phyloP scores from a whole-genome alignment of 2,888 invertebrate species.

The Drosophila glabriapex region DNA sequence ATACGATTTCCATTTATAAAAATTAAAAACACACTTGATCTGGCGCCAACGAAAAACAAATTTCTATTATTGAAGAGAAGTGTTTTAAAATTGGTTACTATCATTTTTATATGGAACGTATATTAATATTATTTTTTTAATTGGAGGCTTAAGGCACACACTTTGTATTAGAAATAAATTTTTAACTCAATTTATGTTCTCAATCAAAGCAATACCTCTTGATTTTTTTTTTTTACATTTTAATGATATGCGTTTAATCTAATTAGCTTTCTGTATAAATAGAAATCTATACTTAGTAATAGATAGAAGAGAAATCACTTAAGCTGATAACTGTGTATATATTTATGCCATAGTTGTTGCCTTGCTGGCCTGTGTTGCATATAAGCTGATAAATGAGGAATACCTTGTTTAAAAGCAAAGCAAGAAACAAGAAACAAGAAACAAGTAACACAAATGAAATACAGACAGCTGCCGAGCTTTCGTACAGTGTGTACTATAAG shows the following conservation, averaged over 20 bases:
- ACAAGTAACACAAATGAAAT: slow-evolving; percentile 11
- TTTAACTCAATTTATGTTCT: not conserved
- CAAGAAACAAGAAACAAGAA: slow-evolving; percentile 6
- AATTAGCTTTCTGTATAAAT: not conserved
- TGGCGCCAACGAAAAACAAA: not conserved
- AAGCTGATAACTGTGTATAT: not conserved
- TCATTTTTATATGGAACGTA: not conserved
- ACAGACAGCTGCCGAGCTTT: slow-evolving; percentile 20
- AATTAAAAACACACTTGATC: not conserved
- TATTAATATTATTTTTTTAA: not conserved
- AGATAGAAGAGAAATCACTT: not conserved
- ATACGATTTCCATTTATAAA: not conserved
- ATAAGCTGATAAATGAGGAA: not conserved
- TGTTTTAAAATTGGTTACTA: not conserved
- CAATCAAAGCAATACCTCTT: not conserved
- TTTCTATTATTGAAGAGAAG: not conserved
- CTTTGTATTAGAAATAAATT: not conserved
- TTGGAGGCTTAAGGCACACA: not conserved
- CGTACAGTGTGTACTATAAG: slow-evolving; percentile 8
- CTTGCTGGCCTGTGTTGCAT: not conserved
- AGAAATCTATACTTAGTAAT: not conserved
- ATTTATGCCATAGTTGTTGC: not conserved
- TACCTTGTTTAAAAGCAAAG: not conserved
- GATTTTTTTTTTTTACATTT: not conserved
- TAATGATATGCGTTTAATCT: not conserved